Conservation (phyloP, 2,888 invertebrate genomes). For the Nomada flava region DNA sequence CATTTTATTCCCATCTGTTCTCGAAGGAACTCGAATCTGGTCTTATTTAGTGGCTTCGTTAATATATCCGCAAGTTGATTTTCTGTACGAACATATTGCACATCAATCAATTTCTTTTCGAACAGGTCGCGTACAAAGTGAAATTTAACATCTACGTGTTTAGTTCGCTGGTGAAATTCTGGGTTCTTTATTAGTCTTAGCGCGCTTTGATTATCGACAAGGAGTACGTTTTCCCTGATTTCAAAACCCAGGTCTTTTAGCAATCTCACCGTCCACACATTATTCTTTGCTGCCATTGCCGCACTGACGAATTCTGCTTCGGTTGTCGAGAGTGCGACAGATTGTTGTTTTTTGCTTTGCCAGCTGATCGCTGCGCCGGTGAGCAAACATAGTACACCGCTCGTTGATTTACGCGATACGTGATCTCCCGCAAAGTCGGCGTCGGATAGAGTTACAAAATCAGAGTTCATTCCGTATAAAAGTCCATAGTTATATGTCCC, state of each 20-base stretch:
- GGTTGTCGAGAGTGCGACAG: not conserved
- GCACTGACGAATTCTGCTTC: not conserved
- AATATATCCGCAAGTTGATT: constrained; percentile 3
- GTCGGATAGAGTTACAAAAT: not conserved
- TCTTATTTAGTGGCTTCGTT: constrained; percentile 1
- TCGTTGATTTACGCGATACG: not conserved
- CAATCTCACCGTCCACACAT: not conserved
- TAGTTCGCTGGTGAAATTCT: constrained; percentile 3
- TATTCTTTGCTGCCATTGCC: constrained; percentile 10
- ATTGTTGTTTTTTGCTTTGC: constrained; percentile 2
- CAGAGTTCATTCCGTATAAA: not conserved
- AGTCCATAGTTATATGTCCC: not conserved
- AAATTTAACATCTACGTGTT: constrained; percentile 5
- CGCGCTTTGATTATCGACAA: constrained; percentile 9
- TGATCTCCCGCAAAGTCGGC: not conserved
- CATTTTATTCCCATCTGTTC: not conserved
- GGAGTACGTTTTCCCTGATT: not conserved
- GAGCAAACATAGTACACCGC: not conserved
- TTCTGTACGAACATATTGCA: not conserved
- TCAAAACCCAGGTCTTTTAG: not conserved
- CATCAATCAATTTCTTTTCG: not conserved
- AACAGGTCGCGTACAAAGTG: constrained; percentile 9
- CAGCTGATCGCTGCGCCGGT: not conserved
- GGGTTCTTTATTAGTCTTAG: constrained; percentile 10
- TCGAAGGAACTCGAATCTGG: not conserved